A percentile compares a stretch with the other conserved stretches of the same genome.
Evolutionary conservation across 2,113 vertebrate species (phyloP).

Genomic region (Triplophysa siluroides): DNA sequence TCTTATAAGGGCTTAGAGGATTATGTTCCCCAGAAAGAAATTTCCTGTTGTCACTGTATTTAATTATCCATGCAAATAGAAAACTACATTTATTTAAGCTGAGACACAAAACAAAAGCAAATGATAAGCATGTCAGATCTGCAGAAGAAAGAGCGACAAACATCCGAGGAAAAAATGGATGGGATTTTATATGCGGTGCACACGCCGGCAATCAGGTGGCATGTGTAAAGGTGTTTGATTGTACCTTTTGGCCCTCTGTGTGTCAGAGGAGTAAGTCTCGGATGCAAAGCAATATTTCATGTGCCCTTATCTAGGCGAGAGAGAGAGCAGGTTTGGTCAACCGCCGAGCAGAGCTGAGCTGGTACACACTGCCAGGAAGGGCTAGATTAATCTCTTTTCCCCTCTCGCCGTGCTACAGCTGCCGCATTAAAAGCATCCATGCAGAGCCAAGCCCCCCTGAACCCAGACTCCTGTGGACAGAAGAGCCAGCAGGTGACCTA

Average conservation of each 20-base stretch:
- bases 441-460: conserved; percentile 58
- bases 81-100: conserved; percentile 32
- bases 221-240: conserved; percentile 15
- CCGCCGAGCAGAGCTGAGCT: conserved; percentile 49
- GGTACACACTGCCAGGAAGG: conserved; percentile 64
- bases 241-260: conserved; percentile 3
- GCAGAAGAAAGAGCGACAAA: background rate
- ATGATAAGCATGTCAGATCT: conserved; percentile 12
- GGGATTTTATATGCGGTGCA: background rate
- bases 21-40: conserved; percentile 40
- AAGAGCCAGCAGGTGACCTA: conserved; percentile 32
- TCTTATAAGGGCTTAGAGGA: conserved; percentile 41
- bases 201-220: background rate
- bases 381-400: conserved; percentile 67
- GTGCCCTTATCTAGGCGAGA: conserved; percentile 65
- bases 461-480: conserved; percentile 23
- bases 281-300: conserved; percentile 59
- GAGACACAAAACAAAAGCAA: conserved; percentile 3
- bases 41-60: conserved; percentile 35
- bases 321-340: conserved; percentile 55
- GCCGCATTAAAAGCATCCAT: conserved; percentile 64
- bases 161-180: background rate
- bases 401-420: conserved; percentile 62
- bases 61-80: conserved; percentile 42
- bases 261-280: conserved; percentile 10